Conservation (phyloP, 2,113 vertebrate genomes). For the Ondatra zibethicus region DNA sequence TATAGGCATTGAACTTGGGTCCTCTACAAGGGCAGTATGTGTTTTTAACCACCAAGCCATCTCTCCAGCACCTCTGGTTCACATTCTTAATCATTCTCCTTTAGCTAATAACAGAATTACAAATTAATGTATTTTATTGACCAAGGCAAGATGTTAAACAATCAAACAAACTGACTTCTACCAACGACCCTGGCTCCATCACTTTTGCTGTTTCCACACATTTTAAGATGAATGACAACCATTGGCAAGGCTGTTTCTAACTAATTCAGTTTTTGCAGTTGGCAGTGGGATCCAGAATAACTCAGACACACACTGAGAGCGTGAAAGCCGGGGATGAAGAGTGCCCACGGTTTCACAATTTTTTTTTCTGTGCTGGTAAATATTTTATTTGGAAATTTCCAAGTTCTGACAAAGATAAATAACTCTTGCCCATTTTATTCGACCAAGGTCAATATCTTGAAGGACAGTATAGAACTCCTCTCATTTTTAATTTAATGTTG, state of each 20-base stretch:
- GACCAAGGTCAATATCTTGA: neutral
- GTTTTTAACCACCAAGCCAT: neutral
- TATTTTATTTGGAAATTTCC: conserved; percentile 2
- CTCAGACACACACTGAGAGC: neutral
- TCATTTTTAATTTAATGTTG: neutral
- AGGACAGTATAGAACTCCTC: neutral
- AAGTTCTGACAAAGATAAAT: conserved; percentile 30
- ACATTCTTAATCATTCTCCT: neutral
- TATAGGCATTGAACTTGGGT: neutral
- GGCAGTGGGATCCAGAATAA: neutral
- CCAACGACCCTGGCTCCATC: neutral
- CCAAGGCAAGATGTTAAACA: neutral
- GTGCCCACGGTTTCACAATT: neutral
- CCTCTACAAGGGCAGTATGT: neutral
- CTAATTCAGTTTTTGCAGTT: neutral
- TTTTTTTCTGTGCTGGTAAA: neutral
- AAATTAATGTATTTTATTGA: neutral
- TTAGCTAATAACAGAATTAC: neutral
- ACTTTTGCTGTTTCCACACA: neutral
- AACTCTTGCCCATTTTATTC: neutral
- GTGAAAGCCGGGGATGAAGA: neutral
- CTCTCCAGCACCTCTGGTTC: neutral
- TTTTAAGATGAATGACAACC: neutral
- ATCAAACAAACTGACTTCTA: neutral
- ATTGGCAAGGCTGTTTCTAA: neutral